Conservation (phyloP, 2,888 invertebrate species). For the Monoplex corrugatus region DNA sequence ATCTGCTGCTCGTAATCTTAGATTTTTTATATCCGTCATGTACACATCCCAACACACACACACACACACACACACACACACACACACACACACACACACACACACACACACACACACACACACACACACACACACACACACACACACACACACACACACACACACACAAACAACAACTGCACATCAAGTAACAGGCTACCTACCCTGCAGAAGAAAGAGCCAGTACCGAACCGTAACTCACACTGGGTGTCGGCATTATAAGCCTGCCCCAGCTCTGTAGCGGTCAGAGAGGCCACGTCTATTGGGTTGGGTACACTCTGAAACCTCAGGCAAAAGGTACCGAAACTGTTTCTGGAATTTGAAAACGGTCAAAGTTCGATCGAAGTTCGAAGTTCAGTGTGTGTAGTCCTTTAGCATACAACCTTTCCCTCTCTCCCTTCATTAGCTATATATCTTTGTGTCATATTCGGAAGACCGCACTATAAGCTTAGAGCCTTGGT, state of each 20-base stretch:
- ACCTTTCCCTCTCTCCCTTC: no score
- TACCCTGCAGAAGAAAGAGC: slow-evolving; percentile 29
- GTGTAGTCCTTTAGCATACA: no score
- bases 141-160: neutral
- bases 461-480: neutral
- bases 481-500: neutral
- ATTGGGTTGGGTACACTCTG: neutral
- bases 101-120: neutral
- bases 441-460: neutral
- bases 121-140: neutral
- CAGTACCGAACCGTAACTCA: neutral
- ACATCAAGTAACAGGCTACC: neutral
- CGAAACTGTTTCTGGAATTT: neutral
- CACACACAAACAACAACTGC: neutral
- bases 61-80: neutral
- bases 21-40: no score
- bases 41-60: neutral
- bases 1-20: no score
- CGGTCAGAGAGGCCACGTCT: neutral
- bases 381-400: no score
- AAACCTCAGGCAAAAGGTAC: neutral
- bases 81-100: neutral
- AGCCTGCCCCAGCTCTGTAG: neutral
- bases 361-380: neutral
- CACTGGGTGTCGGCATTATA: slow-evolving; percentile 33